These are phyloP conservation scores for Monoplex corrugatus DNA, from an alignment of 2,888 invertebrate species.

Conservation along the genomic window DNA sequence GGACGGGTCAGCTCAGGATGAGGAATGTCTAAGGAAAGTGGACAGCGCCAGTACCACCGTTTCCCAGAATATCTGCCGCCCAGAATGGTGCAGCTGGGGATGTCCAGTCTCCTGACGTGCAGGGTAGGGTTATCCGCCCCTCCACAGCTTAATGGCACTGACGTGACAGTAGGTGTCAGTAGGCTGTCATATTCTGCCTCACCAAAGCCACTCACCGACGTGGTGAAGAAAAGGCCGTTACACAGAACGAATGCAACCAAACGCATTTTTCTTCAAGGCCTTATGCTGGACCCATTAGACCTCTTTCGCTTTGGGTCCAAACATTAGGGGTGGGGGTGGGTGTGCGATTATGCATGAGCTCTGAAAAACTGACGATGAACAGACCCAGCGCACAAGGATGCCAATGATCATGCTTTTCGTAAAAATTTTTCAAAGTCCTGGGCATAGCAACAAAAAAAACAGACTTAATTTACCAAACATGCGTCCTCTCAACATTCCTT, in stretches of 20 bases:
- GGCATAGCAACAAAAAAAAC: too few species aligned
- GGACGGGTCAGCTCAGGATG: conserved; percentile 43
- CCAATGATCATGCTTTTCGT: too few species aligned
- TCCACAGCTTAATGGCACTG: not conserved
- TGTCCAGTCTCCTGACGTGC: too few species aligned
- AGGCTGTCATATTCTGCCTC: too few species aligned
- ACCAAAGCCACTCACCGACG: not conserved
- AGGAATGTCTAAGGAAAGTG: not conserved
- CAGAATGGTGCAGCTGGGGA: too few species aligned
- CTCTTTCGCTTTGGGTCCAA: conserved; percentile 16
- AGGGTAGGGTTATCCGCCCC: too few species aligned
- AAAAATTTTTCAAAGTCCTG: too few species aligned
- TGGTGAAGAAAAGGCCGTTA: not conserved
- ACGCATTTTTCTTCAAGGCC: conserved; percentile 3
- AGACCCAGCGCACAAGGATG: too few species aligned
- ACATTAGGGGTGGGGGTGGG: not conserved
- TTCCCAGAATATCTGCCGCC: too few species aligned
- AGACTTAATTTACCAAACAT: too few species aligned
- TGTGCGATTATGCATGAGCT: not conserved
- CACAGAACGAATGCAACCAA: not conserved
- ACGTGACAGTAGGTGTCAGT: not conserved
- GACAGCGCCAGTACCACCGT: not conserved
- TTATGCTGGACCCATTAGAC: conserved; percentile 40
- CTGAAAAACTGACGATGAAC: too few species aligned
- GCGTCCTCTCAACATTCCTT: too few species aligned